phyloP scores from a whole-genome alignment of 2,797 vertebrate species.

The Echiichthys vipera region DNA sequence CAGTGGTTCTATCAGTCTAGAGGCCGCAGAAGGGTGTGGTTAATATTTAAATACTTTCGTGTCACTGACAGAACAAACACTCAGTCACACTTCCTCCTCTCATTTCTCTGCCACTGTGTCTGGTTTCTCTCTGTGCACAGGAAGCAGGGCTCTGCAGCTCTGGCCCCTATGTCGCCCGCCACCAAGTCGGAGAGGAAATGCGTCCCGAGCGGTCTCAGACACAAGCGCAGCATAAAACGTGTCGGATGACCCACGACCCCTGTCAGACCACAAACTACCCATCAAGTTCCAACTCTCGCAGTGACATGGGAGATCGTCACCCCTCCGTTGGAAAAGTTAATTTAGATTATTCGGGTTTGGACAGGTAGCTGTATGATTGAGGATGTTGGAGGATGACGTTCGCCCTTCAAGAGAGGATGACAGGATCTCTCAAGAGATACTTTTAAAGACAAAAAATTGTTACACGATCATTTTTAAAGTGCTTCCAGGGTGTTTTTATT shows the following conservation, averaged over 20 bases:
- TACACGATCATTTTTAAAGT: not conserved
- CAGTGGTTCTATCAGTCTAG: not conserved
- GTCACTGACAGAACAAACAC: constrained; percentile 43
- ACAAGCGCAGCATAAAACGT: constrained; percentile 78
- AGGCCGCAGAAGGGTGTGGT: constrained; percentile 42
- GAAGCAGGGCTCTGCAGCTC: constrained; percentile 71
- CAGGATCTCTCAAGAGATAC: not conserved
- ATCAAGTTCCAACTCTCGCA: constrained; percentile 1
- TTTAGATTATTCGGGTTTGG: constrained; percentile 11
- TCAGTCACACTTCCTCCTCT: constrained; percentile 63
- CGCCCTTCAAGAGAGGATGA: constrained; percentile 8
- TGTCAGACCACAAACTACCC: constrained; percentile 23
- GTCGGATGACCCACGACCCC: constrained; percentile 64
- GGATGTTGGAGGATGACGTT: not conserved
- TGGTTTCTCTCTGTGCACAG: constrained; percentile 66
- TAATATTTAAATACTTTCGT: constrained; percentile 63
- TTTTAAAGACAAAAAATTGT: not conserved
- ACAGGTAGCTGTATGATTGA: not conserved
- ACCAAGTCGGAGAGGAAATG: constrained; percentile 76
- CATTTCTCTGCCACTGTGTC: constrained; percentile 46
- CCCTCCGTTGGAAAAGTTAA: constrained; percentile 2
- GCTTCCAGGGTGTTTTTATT: not conserved
- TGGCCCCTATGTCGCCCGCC: constrained; percentile 53
- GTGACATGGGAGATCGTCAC: constrained; percentile 14
- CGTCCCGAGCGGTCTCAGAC: constrained; percentile 70